These are phyloP conservation scores for Hipposideros larvatus DNA, from an alignment of 2,797 vertebrate species.

Conservation along the genomic window DNA sequence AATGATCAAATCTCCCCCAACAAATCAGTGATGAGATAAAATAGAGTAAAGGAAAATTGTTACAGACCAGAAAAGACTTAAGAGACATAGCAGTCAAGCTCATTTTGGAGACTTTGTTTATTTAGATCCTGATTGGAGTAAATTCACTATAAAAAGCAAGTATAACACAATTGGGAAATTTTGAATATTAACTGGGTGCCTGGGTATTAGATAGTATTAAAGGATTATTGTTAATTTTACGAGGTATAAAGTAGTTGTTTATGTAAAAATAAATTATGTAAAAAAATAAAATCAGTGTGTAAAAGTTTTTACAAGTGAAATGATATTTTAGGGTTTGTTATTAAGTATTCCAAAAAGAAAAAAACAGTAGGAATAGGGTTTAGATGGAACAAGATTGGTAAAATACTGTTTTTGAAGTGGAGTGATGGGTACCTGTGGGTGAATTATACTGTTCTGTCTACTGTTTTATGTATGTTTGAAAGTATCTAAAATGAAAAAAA, in stretches of 20 bases:
- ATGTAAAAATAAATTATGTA: background rate
- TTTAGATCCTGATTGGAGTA: background rate
- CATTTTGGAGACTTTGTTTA: background rate
- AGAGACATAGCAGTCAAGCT: background rate
- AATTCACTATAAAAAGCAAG: background rate
- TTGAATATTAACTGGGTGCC: background rate
- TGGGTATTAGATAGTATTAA: background rate
- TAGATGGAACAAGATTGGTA: background rate
- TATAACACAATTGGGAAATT: background rate
- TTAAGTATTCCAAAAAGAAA: background rate
- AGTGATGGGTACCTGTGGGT: background rate
- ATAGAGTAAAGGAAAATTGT: background rate
- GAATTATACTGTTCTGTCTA: background rate
- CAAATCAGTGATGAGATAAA: background rate
- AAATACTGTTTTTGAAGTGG: constrained; percentile 30
- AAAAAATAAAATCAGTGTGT: background rate
- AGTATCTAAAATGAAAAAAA: constrained; percentile 40
- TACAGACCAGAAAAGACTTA: background rate
- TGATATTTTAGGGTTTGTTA: constrained; percentile 19
- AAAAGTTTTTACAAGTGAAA: background rate
- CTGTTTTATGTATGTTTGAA: background rate
- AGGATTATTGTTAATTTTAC: background rate
- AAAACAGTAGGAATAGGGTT: background rate
- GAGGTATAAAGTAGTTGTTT: background rate
- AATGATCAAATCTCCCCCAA: background rate